Base-by-base conservation (phyloP, 2,888 invertebrate species). In the Dusona sp. region DNA sequence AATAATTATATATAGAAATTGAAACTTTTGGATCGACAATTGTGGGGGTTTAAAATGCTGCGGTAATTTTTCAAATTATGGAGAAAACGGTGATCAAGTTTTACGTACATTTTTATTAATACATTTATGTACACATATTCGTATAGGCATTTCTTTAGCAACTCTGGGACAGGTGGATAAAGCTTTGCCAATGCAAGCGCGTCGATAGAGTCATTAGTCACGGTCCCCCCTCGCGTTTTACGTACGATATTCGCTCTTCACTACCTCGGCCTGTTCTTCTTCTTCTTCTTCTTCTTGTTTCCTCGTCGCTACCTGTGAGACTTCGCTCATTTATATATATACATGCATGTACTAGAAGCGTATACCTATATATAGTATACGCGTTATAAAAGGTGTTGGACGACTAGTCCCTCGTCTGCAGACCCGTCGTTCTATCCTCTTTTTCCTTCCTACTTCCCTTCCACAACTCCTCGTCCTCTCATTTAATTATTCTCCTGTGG, bases 201-300 rank as follows among this genome's bases (percentile, higher is more conserved):
- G 89, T 92, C 92, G 90, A 92, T 92, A 92, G 92, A 92, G 92
- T 92, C 91, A 92, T 92, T 92, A 92, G 92, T 92, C 92, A 92
- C 91, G 91, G 89, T 72, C 88, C 45, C 90, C 89, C 79, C 77
- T 89, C 89, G 88, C 86, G 91, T 90, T 91, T 89, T 89, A 90
- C 88, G 89, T 91, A 80, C 38, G 79, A 79, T 82, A 77, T 83
- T 81, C 79, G 42, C 70, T 64, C 86, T 68, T 77, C 67, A 38
- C 80, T 83, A 82, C 78, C 84, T 82, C 67, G 57, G 78, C 68
- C 68, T 51, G 67, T 51, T 74, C 64, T 61, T 68, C 82, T 33
- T 51, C 79, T 54, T 73, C 78, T 61, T 78, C 65, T 61, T 72
- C 61, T 68, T 75, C 80, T 61, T 75, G 38, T 57, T 82, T 67